Evolutionary conservation across 2,113 vertebrate genomes (phyloP).

Genomic region (Clupea harengus): DNA sequence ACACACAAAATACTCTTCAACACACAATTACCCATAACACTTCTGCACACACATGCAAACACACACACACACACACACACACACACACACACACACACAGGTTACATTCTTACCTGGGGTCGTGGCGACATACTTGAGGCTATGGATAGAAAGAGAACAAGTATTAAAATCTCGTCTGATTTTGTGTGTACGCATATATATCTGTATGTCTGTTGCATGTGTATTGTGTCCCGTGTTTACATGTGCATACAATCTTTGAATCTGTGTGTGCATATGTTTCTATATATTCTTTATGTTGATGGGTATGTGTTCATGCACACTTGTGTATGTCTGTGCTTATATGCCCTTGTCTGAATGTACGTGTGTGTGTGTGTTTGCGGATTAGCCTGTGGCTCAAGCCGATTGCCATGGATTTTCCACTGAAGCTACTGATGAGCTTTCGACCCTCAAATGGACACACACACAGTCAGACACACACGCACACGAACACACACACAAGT

Average conservation of each 20-base stretch:
- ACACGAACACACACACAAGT: background rate
- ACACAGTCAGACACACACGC: background rate
- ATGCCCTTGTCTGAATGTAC: too few relatives aligned
- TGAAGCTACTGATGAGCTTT: conserved; percentile 44
- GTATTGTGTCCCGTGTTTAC: background rate
- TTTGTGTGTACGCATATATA: background rate
- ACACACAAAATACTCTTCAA: background rate
- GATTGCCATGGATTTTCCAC: conserved; percentile 67
- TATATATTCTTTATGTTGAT: too few relatives aligned
- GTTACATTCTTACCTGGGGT: conserved; percentile 66
- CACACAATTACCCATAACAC: too few relatives aligned
- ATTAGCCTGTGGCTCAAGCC: background rate
- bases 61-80: background rate
- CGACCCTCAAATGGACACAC: background rate
- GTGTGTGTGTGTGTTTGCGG: background rate
- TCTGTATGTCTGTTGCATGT: background rate
- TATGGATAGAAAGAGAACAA: conserved; percentile 52
- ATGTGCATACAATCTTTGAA: background rate
- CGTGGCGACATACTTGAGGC: conserved; percentile 70
- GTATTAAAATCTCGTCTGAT: background rate
- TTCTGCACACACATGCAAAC: too few relatives aligned
- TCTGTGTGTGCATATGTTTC: background rate
- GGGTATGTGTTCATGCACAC: too few relatives aligned
- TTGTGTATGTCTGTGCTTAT: too few relatives aligned
- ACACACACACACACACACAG: too few relatives aligned